Base-by-base conservation (phyloP, 2,113 vertebrate species). In the Lanius collurio region DNA sequence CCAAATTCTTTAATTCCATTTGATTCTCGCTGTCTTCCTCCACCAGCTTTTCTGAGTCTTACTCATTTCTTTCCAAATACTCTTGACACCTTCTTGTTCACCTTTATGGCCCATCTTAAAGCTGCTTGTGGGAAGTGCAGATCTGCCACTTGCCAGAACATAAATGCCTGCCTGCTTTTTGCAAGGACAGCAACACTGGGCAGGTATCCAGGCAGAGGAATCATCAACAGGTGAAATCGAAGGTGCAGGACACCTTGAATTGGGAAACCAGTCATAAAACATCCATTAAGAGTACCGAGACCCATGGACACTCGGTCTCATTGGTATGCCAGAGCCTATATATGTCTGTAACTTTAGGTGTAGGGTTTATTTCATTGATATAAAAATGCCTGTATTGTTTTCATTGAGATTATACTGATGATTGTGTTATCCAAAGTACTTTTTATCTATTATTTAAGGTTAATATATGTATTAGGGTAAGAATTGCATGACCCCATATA, bases 11-110 rank as follows among this genome's bases (percentile, higher is more conserved):
- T 18, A 76, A 35, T 14, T 73, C 49, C 23, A 4, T 39, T 53
- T 17, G 16, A 15, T 78, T 75, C 53, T 82, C 75, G 16, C 19
- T 13, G 1, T 4, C 65, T 65, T 84, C 75, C 35, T 63, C 76
- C 44, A 63, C 47, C 37, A 79, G 37, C 28, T 64, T 41, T 49
- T 71, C 60, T 10, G 5, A 84, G 64, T 42, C n/a, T 75, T 37
- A 37, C 19, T 62, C 2, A 30, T 62, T 62, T 70, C 42, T 88
- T 73, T 71, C 62, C 23, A n/a, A 9, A 21, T 33, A 52, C 24
- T 1, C 0, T 24, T 3, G 0, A 3, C 49, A 42, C n/a, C 7
- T 55, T 21, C 39, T 76, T 13, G 2, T 24, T 70, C 39, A 14
- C 11, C 27, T 59, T 67, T 47, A n/a, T 24, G 55, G n/a, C 35